Base-by-base conservation (phyloP, 2,113 vertebrate genomes). In the Stercorarius parasiticus region DNA sequence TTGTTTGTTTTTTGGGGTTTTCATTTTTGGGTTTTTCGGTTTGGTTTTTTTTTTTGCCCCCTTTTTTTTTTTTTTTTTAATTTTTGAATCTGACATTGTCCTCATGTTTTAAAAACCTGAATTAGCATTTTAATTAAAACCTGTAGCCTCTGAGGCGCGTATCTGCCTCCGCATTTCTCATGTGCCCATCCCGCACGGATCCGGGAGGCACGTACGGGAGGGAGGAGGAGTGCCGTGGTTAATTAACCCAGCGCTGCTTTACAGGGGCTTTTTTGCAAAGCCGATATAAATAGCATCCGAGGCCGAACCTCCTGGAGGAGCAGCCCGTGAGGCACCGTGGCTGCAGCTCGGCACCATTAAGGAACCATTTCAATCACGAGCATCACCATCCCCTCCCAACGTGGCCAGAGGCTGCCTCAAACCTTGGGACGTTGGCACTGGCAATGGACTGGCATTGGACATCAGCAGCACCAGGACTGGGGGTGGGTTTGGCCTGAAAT, bases 141-240 rank as follows among this genome's bases (percentile, higher is more conserved):
- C 49, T 3, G 47, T 20, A 16, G 32, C 27, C 78, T 71, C 80
- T 0, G 30, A 50, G 82, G 80, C 36, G 7, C 47, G 0, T 16
- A n/a, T 40, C 78, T 66, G 42, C 77, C 58, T 84, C 64, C 5
- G 0, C 11, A 1, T 78, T 66, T 4, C 59, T 47, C 70, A 13
- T 0, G 3, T 10, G 34, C 50, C 42, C 65, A 36, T 66, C 43
- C 71, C 8, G 2, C 40, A 5, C 0, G 5, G 80, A 67, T 10
- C 13, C 1, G 0, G 80, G 64, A 32, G 9, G 64, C 11, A 8
- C 23, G 5, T 0, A 5, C 8, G 2, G 82, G 34, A 50, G 38
- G 5, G 34, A 45, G 38, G 5, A 43, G 50, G 29, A 71, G 29
- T 2, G 9, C 15, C 3, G 2, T 4, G 42, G 52, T 19, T 55